Percentiles rank a stretch among this genome's conserved stretches.
These are phyloP conservation scores for Drosophila funebris DNA, from an alignment of 1,140 invertebrate genomes.

Conservation along the genomic window DNA sequence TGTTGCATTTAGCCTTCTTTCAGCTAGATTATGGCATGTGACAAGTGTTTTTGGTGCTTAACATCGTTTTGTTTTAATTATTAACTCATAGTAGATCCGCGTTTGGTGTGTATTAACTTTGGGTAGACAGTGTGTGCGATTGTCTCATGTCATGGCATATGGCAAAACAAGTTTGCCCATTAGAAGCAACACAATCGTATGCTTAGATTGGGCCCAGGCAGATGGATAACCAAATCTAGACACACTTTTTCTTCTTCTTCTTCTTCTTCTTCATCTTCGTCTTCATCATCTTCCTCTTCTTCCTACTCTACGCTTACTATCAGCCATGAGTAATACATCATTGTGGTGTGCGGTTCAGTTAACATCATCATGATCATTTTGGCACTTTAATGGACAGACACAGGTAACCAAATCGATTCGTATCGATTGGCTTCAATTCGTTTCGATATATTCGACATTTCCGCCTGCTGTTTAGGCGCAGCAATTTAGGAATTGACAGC, in stretches of 20 bases:
- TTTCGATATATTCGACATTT: slow-evolving; percentile 47
- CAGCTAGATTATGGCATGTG: neutral
- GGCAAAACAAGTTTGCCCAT: slow-evolving; percentile 68
- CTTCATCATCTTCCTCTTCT: slow-evolving; percentile 40
- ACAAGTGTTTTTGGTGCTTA: neutral
- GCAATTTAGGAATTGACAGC: slow-evolving; percentile 71
- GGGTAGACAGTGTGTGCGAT: slow-evolving; percentile 31
- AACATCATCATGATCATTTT: neutral
- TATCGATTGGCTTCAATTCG: slow-evolving; percentile 8
- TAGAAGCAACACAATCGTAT: slow-evolving; percentile 33
- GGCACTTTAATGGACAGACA: slow-evolving; percentile 35
- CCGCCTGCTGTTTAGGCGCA: slow-evolving; percentile 74
- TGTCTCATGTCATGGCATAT: slow-evolving; percentile 37
- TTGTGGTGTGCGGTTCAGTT: neutral
- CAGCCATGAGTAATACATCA: slow-evolving; percentile 35
- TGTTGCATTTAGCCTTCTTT: neutral
- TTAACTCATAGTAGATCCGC: slow-evolving; percentile 1
- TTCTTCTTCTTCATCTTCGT: slow-evolving; percentile 40
- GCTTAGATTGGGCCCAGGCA: no score
- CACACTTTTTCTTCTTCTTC: slow-evolving; percentile 43
- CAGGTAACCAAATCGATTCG: slow-evolving; percentile 30
- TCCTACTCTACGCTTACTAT: neutral
- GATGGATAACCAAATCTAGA: slow-evolving; percentile 48
- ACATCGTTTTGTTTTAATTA: slow-evolving; percentile 7
- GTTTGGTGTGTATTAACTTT: slow-evolving; percentile 18